A percentile compares a stretch with the other conserved stretches of the same genome.
These are phyloP conservation scores for Caenorhabditis japonica DNA, from an alignment of 2,888 invertebrate species.

Conservation along the genomic window DNA sequence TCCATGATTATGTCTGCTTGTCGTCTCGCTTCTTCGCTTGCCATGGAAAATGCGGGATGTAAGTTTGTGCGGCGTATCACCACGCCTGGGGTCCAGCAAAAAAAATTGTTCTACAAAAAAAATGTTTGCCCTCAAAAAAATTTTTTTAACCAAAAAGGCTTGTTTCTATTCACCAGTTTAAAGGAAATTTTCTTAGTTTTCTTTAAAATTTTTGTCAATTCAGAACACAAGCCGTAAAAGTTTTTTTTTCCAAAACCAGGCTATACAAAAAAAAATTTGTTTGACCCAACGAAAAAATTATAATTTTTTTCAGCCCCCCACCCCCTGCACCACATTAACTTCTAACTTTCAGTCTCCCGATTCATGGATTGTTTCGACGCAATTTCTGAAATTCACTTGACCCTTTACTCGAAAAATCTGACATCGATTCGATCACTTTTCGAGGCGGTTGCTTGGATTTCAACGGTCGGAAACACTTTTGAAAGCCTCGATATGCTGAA, in stretches of 20 bases:
- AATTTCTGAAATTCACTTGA: constrained; percentile 1
- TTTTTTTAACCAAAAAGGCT: too few species aligned
- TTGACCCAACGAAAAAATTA: too few species aligned
- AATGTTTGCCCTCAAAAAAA: too few species aligned
- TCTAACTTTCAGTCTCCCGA: constrained; percentile 9
- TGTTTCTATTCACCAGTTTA: too few species aligned
- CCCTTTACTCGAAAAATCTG: background rate
- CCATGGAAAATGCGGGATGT: constrained; percentile 12
- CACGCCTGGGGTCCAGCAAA: too few species aligned
- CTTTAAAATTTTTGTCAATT: background rate
- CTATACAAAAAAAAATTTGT: too few species aligned
- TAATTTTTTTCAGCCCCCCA: too few species aligned
- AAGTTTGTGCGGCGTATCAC: constrained; percentile 1
- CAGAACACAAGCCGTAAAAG: too few species aligned
- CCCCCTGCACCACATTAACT: too few species aligned
- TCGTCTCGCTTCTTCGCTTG: background rate
- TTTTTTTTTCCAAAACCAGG: too few species aligned
- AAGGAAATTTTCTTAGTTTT: too few species aligned
- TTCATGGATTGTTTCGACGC: constrained; percentile 16
- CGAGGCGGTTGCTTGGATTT: constrained; percentile 21
- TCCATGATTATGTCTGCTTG: constrained; percentile 13
- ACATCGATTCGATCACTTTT: background rate
- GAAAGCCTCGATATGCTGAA: background rate
- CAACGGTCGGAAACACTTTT: background rate
- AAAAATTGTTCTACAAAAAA: too few species aligned